A percentile compares a stretch with the other conserved stretches of the same genome.
phyloP scores from a whole-genome alignment of 2,888 invertebrate genomes.

The Limulus polyphemus region DNA sequence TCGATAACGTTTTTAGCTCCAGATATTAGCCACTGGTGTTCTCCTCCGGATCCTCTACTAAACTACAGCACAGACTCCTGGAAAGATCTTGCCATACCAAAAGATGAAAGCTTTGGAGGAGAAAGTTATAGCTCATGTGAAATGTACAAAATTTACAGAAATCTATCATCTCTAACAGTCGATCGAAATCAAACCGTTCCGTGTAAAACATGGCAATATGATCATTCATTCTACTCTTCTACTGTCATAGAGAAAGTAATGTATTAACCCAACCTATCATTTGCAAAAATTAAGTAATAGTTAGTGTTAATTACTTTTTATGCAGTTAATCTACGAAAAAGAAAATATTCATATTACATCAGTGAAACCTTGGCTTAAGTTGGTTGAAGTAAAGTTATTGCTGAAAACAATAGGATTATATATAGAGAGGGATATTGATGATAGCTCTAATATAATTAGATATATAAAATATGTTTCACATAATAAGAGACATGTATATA shows the following conservation, averaged over 20 bases:
- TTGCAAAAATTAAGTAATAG: no score
- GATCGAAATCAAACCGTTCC: neutral
- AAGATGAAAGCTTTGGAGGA: neutral
- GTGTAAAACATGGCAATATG: constrained; percentile 21
- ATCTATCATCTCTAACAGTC: neutral
- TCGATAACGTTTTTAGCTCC: constrained; percentile 59
- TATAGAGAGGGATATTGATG: no score
- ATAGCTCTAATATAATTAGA: no score
- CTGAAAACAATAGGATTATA: no score
- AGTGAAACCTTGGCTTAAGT: no score
- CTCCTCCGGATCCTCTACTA: constrained; percentile 40
- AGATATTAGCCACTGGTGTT: constrained; percentile 56
- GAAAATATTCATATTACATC: no score
- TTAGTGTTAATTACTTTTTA: no score
- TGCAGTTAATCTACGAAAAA: no score
- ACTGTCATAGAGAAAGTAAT: constrained; percentile 20
- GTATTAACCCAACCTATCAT: no score
- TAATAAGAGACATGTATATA: no score
- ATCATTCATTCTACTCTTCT: constrained; percentile 16
- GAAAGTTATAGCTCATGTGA: neutral
- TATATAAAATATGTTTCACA: no score
- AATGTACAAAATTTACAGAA: neutral
- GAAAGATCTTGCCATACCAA: constrained; percentile 8
- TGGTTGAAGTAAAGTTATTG: no score
- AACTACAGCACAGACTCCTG: constrained; percentile 12